phyloP scores from a whole-genome alignment of 2,113 vertebrate species.

The human (Homo sapiens) region GRCh38 chr18:5896001-5896500 shows the following conservation, averaged over 20 bases:
- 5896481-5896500: background rate
- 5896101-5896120: background rate
- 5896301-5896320: background rate
- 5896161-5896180: background rate
- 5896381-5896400: slow-evolving; percentile 38
- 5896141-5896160: background rate
- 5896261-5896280: background rate
- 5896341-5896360: slow-evolving; percentile 47
- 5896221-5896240: background rate
- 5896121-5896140: background rate
- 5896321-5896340: slow-evolving; percentile 1
- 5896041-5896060: slow-evolving; percentile 36
- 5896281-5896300: background rate
- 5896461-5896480: background rate
- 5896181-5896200: background rate
- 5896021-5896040: background rate
- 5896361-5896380: slow-evolving; percentile 20
- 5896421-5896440: slow-evolving; percentile 24
- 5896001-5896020: background rate
- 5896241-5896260: background rate
- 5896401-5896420: slow-evolving; percentile 54
- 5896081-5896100: background rate
- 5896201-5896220: background rate
- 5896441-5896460: background rate
- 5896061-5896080: background rate